Base-by-base conservation (phyloP, 35 echinoderm and acorn worm genomes). In the Heliocidaris erythrogramma region DNA sequence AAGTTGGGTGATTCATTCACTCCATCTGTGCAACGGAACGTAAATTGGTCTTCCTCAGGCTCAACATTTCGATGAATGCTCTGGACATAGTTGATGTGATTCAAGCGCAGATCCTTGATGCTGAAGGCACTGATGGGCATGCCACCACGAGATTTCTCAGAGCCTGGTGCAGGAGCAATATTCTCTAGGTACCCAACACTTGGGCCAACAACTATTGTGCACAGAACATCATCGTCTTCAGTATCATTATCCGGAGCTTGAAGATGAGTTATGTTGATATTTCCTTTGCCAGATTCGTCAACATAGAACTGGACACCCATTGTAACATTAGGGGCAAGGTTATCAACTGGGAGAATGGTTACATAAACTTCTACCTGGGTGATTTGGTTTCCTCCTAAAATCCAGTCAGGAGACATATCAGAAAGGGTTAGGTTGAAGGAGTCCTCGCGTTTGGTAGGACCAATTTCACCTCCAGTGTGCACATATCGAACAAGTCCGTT, bases 81-180 rank as follows among this genome's bases (percentile, higher is more conserved):
- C 94, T 99, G 97, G 21, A 99, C 98, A 89, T 99, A 99, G 95
- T 97, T 97, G 98, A 99, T 96, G 94, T 99, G 98, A 50, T 96
- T 95, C 7, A 97, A 95, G 52, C 97, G 94, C 9, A 99, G 91
- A 95, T 99, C 98, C 69, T 93, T 97, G 56, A 99, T 59, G 12
- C 95, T 95, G 95, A 99, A 99, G 27, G 98, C 96, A 90, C 93
- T 97, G 88, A 99, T 97, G 17, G 98, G 96, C 13, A 96, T 96
- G 27, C 98, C 98, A 94, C 95, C 94, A 92, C 98, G 95, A 49
- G 98, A 99, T 88, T 99, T 99, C 53, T 99, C 98, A 14, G 98
- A 99, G 53, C 98, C 98, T 88, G 98, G 97, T 21, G 98, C 97
- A 71, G 98, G 98, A 50, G 98, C 96, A 65, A 99, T 99, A 59